Percentiles rank a stretch among this genome's conserved stretches.
Evolutionary conservation across 2,797 vertebrate species (phyloP).

Genomic region (Pelochelys cantorii): DNA sequence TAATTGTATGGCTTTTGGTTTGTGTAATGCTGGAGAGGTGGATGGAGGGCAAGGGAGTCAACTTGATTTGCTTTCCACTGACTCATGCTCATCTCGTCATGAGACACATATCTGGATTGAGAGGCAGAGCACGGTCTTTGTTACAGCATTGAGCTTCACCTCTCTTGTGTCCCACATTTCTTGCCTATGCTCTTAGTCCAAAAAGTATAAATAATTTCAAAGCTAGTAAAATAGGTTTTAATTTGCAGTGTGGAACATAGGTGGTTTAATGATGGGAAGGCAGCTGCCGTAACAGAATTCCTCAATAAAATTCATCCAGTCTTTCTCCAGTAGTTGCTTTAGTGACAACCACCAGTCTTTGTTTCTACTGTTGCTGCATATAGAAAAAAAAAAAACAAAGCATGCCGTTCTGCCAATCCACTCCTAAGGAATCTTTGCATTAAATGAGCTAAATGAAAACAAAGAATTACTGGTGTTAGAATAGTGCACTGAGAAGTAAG

Average conservation of each 20-base stretch:
- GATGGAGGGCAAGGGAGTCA: background rate
- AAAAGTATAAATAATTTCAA: background rate
- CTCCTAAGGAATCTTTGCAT: background rate
- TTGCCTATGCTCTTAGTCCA: background rate
- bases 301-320: background rate
- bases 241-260: background rate
- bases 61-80: slow-evolving; percentile 40
- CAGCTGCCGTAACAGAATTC: background rate
- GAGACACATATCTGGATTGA: background rate
- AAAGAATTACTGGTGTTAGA: background rate
- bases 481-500: background rate
- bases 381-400: slow-evolving; percentile 37
- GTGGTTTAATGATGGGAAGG: background rate
- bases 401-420: background rate
- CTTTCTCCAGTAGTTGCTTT: slow-evolving; percentile 62
- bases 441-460: background rate
- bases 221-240: fast-evolving
- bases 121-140: background rate
- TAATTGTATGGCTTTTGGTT: slow-evolving; percentile 56
- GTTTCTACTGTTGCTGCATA: background rate
- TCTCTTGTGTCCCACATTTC: background rate
- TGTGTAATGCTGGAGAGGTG: slow-evolving; percentile 40
- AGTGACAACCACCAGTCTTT: slow-evolving; percentile 52
- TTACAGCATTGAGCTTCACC: background rate
- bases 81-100: slow-evolving; percentile 4